Conservation (phyloP, 2,888 invertebrate genomes). For the Ctenicera cuprea region DNA sequence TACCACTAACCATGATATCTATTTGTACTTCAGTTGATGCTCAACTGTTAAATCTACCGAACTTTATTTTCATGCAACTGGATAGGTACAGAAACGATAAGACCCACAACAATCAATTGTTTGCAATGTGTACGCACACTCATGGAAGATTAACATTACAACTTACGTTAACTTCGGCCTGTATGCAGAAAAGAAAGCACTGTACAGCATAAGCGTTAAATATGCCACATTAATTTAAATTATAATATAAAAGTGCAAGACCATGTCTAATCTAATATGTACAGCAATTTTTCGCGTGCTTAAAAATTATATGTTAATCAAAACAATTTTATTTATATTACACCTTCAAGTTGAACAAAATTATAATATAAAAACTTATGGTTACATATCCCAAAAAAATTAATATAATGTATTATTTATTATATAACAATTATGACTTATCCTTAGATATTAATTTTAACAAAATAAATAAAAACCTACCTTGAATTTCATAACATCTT, state of each 20-base stretch:
- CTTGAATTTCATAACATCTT: slow-evolving; percentile 96
- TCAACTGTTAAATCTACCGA: too few species aligned
- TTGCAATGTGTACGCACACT: slow-evolving; percentile 41
- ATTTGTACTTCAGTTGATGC: too few species aligned
- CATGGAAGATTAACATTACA: slow-evolving; percentile 60
- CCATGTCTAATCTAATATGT: slow-evolving; percentile 24
- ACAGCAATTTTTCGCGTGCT: slow-evolving; percentile 28
- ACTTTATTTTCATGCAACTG: slow-evolving; percentile 10
- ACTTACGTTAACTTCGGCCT: slow-evolving; percentile 87
- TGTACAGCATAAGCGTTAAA: slow-evolving; percentile 69
- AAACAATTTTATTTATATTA: too few species aligned
- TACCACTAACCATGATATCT: too few species aligned
- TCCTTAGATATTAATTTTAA: neutral
- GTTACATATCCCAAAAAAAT: neutral
- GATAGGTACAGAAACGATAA: slow-evolving; percentile 5
- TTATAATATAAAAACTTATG: too few species aligned
- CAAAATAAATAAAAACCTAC: slow-evolving; percentile 73
- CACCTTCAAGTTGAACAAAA: too few species aligned
- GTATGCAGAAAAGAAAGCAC: slow-evolving; percentile 73
- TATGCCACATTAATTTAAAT: slow-evolving; percentile 18
- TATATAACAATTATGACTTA: too few species aligned
- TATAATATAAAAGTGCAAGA: slow-evolving; percentile 8
- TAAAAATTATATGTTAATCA: too few species aligned
- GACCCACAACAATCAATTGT: neutral
- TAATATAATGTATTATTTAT: too few species aligned